These are phyloP conservation scores for Etheostoma cragini DNA, from an alignment of 2,113 vertebrate genomes.

Conservation along the genomic window DNA sequence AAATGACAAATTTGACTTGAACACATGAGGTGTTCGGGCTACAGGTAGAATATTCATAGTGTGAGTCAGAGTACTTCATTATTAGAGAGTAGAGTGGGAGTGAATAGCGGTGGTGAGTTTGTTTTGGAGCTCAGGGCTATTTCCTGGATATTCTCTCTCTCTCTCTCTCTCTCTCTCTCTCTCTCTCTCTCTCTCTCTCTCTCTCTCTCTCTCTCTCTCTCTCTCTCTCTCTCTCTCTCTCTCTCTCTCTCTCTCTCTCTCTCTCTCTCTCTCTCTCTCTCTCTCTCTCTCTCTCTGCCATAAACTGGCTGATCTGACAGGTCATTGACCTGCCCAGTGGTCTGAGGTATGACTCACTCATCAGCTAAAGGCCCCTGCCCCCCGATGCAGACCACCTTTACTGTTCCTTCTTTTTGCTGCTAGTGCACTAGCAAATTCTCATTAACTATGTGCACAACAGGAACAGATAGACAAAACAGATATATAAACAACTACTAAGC, in stretches of 20 bases:
- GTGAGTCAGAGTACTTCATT: constrained; percentile 62
- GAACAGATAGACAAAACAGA: neutral
- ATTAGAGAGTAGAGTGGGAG: constrained; percentile 52
- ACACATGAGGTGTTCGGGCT: constrained; percentile 26
- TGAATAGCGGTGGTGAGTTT: constrained; percentile 48
- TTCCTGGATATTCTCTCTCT: constrained; percentile 58
- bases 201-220: neutral
- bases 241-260: constrained; percentile 13
- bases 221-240: neutral
- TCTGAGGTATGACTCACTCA: constrained; percentile 69
- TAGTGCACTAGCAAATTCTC: neutral
- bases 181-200: constrained; percentile 10
- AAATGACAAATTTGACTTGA: constrained; percentile 22
- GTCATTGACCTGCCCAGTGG: constrained; percentile 67
- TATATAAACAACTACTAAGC: too few relatives aligned
- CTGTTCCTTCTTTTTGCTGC: neutral
- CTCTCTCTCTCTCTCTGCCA: constrained; percentile 13
- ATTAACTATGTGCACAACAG: neutral
- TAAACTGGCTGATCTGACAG: constrained; percentile 51
- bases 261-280: neutral
- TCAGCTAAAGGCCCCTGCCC: constrained; percentile 20
- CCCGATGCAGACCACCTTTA: constrained; percentile 19
- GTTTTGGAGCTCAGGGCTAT: constrained; percentile 53
- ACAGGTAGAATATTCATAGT: constrained; percentile 53
- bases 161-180: neutral